These are phyloP conservation scores for Homarus americanus DNA, from an alignment of 1,140 invertebrate genomes.

Conservation along the genomic window DNA sequence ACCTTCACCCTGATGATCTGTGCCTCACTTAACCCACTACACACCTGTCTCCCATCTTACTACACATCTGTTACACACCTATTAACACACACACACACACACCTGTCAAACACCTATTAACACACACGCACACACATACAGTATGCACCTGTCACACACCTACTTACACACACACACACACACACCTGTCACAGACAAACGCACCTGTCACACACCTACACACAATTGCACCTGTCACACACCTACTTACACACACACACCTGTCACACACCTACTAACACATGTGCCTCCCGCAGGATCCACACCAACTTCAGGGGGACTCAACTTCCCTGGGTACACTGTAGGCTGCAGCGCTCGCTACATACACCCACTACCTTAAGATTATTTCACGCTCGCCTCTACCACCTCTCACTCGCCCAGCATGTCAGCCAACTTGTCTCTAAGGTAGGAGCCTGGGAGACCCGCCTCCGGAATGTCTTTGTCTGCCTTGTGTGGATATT, in stretches of 20 bases:
- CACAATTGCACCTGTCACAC: neutral
- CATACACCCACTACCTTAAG: slow-evolving; percentile 67
- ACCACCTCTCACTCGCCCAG: neutral
- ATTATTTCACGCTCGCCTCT: neutral
- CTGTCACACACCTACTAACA: slow-evolving; percentile 21
- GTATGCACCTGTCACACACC: too few relatives aligned
- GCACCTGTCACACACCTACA: neutral
- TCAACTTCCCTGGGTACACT: slow-evolving; percentile 60
- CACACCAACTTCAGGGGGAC: slow-evolving; percentile 21
- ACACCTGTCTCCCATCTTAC: neutral
- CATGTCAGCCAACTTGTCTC: neutral
- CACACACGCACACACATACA: neutral
- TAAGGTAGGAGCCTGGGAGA: slow-evolving; percentile 35
- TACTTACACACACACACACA: neutral
- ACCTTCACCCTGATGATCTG: neutral
- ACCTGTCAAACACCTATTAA: neutral
- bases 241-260: neutral
- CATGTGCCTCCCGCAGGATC: slow-evolving; percentile 26
- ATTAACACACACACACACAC: neutral
- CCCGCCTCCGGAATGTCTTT: neutral
- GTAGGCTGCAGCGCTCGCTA: slow-evolving; percentile 63
- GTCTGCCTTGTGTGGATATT: neutral
- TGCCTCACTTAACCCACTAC: neutral
- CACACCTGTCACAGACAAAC: neutral
- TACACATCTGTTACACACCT: neutral